phyloP scores from a whole-genome alignment of 2,113 vertebrate species.

The Zingel zingel region DNA sequence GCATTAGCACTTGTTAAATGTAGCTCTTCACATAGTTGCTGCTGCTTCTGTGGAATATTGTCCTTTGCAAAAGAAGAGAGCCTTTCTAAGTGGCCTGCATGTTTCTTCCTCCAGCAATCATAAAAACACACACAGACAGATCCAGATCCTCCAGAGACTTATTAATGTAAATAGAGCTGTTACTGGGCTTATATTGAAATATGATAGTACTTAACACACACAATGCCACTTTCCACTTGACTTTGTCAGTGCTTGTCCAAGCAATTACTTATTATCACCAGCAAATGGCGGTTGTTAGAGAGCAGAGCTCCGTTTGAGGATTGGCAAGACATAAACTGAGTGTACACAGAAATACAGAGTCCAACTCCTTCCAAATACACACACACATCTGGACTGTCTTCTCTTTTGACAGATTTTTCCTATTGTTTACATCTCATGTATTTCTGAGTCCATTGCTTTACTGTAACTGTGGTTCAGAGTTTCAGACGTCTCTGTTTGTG shows the following conservation, averaged over 20 bases:
- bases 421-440: slow-evolving; percentile 32
- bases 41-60: neutral
- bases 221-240: slow-evolving; percentile 16
- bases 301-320: slow-evolving; percentile 19
- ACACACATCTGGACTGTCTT: slow-evolving; percentile 7
- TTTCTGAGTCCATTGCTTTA: slow-evolving; percentile 22
- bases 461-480: slow-evolving; percentile 6
- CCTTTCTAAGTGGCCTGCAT: neutral
- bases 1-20: neutral
- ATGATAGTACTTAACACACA: neutral
- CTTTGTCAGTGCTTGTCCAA: slow-evolving; percentile 34
- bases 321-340: slow-evolving; percentile 12
- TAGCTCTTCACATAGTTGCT: neutral
- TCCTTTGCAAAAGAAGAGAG: neutral
- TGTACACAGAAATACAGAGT: neutral
- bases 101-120: neutral
- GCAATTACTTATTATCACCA: slow-evolving; percentile 20
- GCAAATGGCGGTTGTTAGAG: slow-evolving; percentile 26
- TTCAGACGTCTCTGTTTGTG: slow-evolving; percentile 45
- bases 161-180: slow-evolving; percentile 21
- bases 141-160: neutral
- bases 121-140: neutral
- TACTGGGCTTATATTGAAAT: slow-evolving; percentile 21
- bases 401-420: neutral
- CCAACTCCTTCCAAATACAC: slow-evolving; percentile 1